Base-by-base conservation (phyloP, 2,113 vertebrate genomes). In the Ictalurus furcatus region DNA sequence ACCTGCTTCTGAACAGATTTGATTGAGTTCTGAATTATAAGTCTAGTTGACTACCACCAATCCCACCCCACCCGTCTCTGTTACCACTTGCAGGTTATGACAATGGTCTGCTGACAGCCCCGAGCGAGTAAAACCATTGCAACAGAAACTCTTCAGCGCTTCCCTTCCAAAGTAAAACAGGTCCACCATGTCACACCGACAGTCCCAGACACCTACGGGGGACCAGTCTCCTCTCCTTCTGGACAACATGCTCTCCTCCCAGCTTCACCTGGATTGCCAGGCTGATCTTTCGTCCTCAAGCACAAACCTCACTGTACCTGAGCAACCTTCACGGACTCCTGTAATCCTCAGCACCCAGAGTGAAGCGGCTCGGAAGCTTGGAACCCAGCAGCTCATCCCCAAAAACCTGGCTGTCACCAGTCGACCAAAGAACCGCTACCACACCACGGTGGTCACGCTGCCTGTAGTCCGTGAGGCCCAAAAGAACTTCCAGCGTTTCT, bases 341-440 rank as follows among this genome's bases (percentile, higher is more conserved):
- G 86, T 97, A 19, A 0, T 98, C 65, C 94, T 99, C 71, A 99
- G 97, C 95, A 98, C 97, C 0, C 90, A 96, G 23, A 98, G 97
- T 90, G 93, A 96, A 0, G 97, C 92, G 0, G 96, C 97, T 0
- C 94, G 93, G 19, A 97, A 97, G 92, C 84, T 95, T 86, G 97
- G 98, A 17, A 97, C 95, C 0, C 94, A 96, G 52, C 98, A 99
- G 95, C 93, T 99, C 71, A 99, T 99, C 87, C 98, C 98, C 21
- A 96, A 92, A 52, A 94, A 92, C 92, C 78, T 99, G 93, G 98
- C 97, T 0, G 86, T 94, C 74, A 61, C 89, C 56, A 96, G 95
- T 92, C 97, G 94, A n/a, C 88, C 95, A 4, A 98, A 96, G 91
- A 92, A 93, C 0, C 91, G 95, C 4, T 93, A 97, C 69, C 97